Evolutionary conservation across 1,140 invertebrate species (phyloP).

Genomic region (Aphidius ervi): DNA sequence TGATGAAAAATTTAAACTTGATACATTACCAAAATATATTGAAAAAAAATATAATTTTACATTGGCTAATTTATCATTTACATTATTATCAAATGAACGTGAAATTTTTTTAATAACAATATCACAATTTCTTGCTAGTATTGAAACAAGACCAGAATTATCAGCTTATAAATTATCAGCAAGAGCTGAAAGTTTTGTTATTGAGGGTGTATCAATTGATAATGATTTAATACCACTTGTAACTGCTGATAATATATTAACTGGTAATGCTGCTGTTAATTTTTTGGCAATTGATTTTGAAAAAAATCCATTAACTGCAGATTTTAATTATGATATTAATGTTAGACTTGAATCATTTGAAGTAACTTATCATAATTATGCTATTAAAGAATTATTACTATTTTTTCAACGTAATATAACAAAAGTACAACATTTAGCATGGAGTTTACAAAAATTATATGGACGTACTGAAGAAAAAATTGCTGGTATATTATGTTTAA

Average conservation of each 20-base stretch:
- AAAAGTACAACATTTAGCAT: constrained; percentile 38
- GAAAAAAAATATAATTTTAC: constrained; percentile 70
- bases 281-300: constrained; percentile 75
- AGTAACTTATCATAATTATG: constrained; percentile 77
- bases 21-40: constrained; percentile 33
- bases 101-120: constrained; percentile 72
- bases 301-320: constrained; percentile 64
- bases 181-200: constrained; percentile 71
- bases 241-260: constrained; percentile 65
- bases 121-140: constrained; percentile 68
- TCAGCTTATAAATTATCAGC: constrained; percentile 69
- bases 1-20: constrained; percentile 27
- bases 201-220: constrained; percentile 68
- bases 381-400: constrained; percentile 68
- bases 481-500: constrained; percentile 33
- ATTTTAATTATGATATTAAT: constrained; percentile 67
- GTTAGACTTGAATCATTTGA: constrained; percentile 71
- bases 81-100: constrained; percentile 62
- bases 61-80: constrained; percentile 69
- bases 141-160: constrained; percentile 68
- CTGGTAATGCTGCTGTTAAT: constrained; percentile 61
- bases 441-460: constrained; percentile 36
- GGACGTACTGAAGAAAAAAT: constrained; percentile 32
- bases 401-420: constrained; percentile 62
- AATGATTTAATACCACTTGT: constrained; percentile 71